Evolutionary conservation across 2,797 vertebrate species (phyloP).

Genomic region (Rhinoraja longicauda): DNA sequence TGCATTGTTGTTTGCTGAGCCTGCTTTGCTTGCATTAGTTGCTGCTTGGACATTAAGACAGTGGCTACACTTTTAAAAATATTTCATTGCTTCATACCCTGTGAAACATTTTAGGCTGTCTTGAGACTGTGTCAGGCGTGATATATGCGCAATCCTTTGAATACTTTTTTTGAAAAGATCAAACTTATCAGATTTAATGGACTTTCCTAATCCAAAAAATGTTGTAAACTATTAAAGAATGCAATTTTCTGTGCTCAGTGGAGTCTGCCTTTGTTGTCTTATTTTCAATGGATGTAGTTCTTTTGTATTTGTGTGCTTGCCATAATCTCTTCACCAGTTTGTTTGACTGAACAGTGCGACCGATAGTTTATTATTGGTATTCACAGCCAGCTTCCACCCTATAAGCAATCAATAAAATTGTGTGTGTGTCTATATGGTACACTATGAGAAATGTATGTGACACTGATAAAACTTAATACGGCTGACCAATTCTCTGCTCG

Average conservation of each 20-base stretch:
- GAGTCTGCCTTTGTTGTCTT: not conserved
- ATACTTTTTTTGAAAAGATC: not conserved
- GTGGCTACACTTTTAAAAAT: not conserved
- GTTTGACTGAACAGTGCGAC: not conserved
- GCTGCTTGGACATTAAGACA: no score
- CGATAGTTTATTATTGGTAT: not conserved
- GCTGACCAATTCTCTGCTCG: not conserved
- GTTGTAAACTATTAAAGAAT: not conserved
- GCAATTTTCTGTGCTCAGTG: not conserved
- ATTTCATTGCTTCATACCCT: not conserved
- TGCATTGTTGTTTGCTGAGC: not conserved
- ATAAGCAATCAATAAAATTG: not conserved
- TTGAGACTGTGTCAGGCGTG: not conserved
- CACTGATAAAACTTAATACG: slow-evolving; percentile 24
- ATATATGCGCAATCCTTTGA: not conserved
- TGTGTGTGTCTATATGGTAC: not conserved
- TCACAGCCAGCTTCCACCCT: not conserved
- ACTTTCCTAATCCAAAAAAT: not conserved
- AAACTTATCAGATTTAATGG: not conserved
- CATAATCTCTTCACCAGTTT: slow-evolving; percentile 6
- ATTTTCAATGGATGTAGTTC: not conserved
- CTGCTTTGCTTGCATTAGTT: not conserved
- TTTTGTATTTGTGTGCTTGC: not conserved
- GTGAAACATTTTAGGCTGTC: not conserved
- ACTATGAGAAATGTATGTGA: not conserved